These are phyloP conservation scores for Mactromeris polynyma DNA, from an alignment of 2,888 invertebrate genomes.

Conservation along the genomic window DNA sequence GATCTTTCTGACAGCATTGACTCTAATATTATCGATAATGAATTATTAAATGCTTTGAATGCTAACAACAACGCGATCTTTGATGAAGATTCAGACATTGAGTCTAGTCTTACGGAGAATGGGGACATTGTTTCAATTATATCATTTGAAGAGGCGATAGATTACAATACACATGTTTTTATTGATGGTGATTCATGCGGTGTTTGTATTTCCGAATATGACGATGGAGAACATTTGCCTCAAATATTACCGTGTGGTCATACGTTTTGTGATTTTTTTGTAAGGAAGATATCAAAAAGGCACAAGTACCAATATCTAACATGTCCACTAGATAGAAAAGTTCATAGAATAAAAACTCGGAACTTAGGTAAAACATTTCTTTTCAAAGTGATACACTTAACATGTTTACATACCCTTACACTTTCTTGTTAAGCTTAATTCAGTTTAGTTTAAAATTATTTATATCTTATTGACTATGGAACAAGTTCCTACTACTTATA, in stretches of 20 bases:
- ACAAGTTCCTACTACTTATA: too few relatives aligned
- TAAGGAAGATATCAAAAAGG: background rate
- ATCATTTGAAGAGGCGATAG: background rate
- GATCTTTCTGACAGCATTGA: too few relatives aligned
- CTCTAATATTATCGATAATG: too few relatives aligned
- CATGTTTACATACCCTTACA: too few relatives aligned
- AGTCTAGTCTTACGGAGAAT: background rate
- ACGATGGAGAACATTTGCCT: background rate
- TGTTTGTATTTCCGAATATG: background rate
- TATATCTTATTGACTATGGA: too few relatives aligned
- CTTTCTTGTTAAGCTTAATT: too few relatives aligned
- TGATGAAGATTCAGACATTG: background rate
- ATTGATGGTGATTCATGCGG: background rate
- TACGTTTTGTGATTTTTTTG: background rate
- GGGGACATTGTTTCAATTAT: background rate
- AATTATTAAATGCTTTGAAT: too few relatives aligned
- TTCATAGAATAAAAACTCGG: background rate
- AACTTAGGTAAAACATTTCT: background rate
- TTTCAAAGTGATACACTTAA: too few relatives aligned
- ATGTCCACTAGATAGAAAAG: background rate
- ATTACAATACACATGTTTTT: background rate
- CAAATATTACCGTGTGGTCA: background rate
- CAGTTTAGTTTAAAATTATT: too few relatives aligned
- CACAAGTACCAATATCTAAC: background rate
- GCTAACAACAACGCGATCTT: too few relatives aligned